phyloP scores from a whole-genome alignment of 2,888 invertebrate genomes.

The Yponomeuta plumbellus region DNA sequence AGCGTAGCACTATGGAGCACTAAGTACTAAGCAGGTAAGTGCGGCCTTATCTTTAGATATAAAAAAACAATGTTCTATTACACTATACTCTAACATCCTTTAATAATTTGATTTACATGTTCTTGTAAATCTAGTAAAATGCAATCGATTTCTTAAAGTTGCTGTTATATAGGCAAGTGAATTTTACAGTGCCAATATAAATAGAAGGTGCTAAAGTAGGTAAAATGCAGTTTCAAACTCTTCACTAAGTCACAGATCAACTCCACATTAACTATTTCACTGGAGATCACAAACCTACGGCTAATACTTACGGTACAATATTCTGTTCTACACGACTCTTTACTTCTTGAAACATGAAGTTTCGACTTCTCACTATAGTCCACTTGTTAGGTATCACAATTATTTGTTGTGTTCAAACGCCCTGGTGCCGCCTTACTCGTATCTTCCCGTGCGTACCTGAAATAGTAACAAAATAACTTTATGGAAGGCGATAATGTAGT shows the following conservation, averaged over 20 bases:
- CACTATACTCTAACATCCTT: background rate
- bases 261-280: conserved; percentile 38
- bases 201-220: background rate
- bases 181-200: background rate
- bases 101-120: background rate
- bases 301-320: conserved; percentile 48
- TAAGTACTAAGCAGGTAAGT: background rate
- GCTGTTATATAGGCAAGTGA: background rate
- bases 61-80: background rate
- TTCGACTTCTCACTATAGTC: conserved; percentile 47
- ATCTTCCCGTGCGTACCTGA: background rate
- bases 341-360: background rate
- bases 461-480: background rate
- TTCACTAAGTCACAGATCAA: conserved; percentile 41
- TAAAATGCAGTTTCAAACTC: conserved; percentile 2
- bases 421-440: conserved; percentile 18
- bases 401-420: conserved; percentile 39
- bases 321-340: background rate
- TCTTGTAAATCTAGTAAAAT: background rate
- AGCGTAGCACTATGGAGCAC: background rate
- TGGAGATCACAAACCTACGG: conserved; percentile 68
- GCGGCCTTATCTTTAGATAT: background rate
- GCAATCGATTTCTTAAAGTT: background rate
- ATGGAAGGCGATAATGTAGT: background rate
- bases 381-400: conserved; percentile 50